Evolutionary conservation across 2,797 vertebrate genomes (phyloP).

Genomic region (Tauraco hartlaubi): DNA sequence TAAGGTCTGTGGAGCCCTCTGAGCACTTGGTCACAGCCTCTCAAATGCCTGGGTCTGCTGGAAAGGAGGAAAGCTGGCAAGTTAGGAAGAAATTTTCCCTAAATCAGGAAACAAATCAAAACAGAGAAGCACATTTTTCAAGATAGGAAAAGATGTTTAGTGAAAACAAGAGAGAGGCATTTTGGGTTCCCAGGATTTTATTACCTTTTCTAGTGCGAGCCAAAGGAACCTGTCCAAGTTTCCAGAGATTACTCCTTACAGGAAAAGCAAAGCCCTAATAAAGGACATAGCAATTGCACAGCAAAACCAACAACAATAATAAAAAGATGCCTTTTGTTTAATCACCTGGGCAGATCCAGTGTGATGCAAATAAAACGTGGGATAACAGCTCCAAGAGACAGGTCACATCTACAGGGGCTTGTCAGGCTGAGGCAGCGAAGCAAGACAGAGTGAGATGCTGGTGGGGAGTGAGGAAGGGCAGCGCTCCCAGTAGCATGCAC

Average conservation of each 20-base stretch:
- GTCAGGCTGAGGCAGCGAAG: background rate
- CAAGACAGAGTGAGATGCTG: background rate
- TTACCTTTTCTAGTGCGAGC: constrained; percentile 59
- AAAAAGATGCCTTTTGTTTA: constrained; percentile 55
- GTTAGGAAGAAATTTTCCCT: background rate
- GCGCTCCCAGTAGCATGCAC: fast-evolving
- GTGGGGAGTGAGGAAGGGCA: background rate
- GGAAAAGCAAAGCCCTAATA: constrained; percentile 63
- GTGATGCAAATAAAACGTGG: background rate
- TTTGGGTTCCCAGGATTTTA: constrained; percentile 65
- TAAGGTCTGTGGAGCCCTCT: background rate
- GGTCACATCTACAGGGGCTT: background rate
- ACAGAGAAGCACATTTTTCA: constrained; percentile 43
- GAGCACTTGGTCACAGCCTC: background rate
- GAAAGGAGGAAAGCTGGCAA: constrained; percentile 8
- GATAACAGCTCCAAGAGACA: background rate
- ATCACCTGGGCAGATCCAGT: constrained; percentile 8
- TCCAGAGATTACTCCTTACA: constrained; percentile 62
- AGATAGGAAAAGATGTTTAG: constrained; percentile 36
- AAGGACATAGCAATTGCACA: constrained; percentile 28
- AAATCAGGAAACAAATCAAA: constrained; percentile 7
- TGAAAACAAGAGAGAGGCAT: constrained; percentile 54
- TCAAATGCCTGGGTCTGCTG: background rate
- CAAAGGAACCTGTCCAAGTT: constrained; percentile 62
- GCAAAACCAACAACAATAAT: constrained; percentile 53